Base-by-base conservation (phyloP, 92 coral and sea anemone species). In the Meandrina meandrites region DNA sequence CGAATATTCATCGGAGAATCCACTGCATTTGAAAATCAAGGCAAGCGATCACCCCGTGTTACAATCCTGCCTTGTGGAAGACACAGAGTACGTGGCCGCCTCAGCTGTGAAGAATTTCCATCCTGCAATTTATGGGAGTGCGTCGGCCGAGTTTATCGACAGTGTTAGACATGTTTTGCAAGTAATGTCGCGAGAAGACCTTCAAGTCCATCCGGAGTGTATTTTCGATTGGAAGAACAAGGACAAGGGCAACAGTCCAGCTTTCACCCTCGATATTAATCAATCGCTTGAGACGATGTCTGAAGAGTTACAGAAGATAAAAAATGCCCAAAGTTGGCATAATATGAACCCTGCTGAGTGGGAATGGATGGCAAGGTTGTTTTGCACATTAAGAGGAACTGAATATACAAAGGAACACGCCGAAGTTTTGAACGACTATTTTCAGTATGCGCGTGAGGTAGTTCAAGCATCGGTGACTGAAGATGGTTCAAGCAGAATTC, bases 41-140 rank as follows among this genome's bases (percentile, higher is more conserved):
- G 96, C 92, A 1, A 58, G 18, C 30, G 87, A 80, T 56, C 94
- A 93, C 68, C 89, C 92, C 28, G 91, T 93, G 7, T 81, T 91
- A 9, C 60, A 91, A 31, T 83, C 89, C 73, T 91, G 92, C 79
- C 76, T 93, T 28, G 75, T 69, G 66, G 80, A 85, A 73, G 88
- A 82, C 74, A 85, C 94, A 22, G 71, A 32, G 8, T 93, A 78
- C 78, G 89, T 93, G 62, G 90, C 92, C 24, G 70, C 94, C 30
- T 64, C 90, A 21, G 68, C 91, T 17, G 78, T 93, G 24, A 93
- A 87, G 83, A 73, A 50, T 24, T 91, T 93, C 50, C 91, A 93
- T 69, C 88, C 94, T 15, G 86, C 78, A 27, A 79, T 93, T 48
- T 93, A 89, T 72, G 96, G 96, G 27, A 35, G 54, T 34, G 32